A percentile compares a stretch with the other conserved stretches of the same genome.
Evolutionary conservation across 2,797 vertebrate species (phyloP).

Genomic region (Xenentodon cancila): DNA sequence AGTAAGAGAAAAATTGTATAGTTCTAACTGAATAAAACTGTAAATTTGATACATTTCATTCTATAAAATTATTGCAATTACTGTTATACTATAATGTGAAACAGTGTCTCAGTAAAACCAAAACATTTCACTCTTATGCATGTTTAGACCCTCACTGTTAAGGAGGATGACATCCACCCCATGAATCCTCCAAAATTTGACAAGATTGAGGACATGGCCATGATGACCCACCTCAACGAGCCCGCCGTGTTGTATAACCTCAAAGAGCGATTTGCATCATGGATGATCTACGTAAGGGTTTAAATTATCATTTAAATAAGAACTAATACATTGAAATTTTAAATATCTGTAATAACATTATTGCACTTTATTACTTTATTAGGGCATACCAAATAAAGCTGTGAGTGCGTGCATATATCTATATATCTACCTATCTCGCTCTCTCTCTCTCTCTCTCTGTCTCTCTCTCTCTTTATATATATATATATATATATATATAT

Average conservation of each 20-base stretch:
- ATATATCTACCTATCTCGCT: too few species aligned
- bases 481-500: too few species aligned
- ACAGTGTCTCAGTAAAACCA: background rate
- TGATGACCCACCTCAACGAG: constrained; percentile 93
- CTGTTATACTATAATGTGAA: background rate
- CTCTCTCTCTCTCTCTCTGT: too few species aligned
- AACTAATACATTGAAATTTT: background rate
- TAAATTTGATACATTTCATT: background rate
- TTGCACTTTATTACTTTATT: too few species aligned
- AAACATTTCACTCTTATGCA: background rate
- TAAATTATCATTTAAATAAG: background rate
- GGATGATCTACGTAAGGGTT: constrained; percentile 76
- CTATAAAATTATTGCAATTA: background rate
- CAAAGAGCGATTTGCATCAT: constrained; percentile 79
- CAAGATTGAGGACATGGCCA: constrained; percentile 95
- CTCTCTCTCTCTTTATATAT: too few species aligned
- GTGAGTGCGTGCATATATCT: too few species aligned
- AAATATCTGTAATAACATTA: background rate
- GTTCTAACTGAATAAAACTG: background rate
- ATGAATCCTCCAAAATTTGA: constrained; percentile 93
- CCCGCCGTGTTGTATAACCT: constrained; percentile 78
- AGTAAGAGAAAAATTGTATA: constrained; percentile 59
- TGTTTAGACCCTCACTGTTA: constrained; percentile 57
- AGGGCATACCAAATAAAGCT: too few species aligned
- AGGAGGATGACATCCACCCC: constrained; percentile 68